These are phyloP conservation scores for Drosophila truncata DNA, from an alignment of 1,140 invertebrate genomes.

Conservation along the genomic window DNA sequence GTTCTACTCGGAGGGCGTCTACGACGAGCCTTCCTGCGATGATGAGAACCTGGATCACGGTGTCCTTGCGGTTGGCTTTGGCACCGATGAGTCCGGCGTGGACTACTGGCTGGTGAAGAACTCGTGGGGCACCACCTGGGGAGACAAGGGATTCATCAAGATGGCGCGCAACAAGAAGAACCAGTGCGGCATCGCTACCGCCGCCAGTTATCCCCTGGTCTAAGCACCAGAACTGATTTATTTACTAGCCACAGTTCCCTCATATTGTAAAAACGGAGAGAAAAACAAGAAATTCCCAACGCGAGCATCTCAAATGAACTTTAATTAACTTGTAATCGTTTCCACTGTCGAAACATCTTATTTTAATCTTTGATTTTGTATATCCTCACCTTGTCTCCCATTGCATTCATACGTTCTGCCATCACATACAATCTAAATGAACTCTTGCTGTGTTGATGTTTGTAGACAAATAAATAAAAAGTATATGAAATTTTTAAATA, in stretches of 20 bases:
- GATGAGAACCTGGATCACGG: constrained; percentile 93
- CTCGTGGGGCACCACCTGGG: constrained; percentile 94
- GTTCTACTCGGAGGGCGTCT: constrained; percentile 88
- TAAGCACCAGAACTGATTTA: constrained; percentile 83
- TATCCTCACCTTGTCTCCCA: constrained; percentile 5
- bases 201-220: constrained; percentile 93
- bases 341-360: constrained; percentile 13
- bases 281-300: constrained; percentile 46
- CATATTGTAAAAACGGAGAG: constrained; percentile 22
- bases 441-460: constrained; percentile 44
- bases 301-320: constrained; percentile 71
- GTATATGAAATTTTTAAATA: neutral
- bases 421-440: constrained; percentile 44
- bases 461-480: constrained; percentile 51
- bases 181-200: constrained; percentile 95
- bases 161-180: constrained; percentile 95
- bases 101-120: constrained; percentile 89
- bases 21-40: constrained; percentile 89
- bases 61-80: constrained; percentile 89
- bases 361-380: constrained; percentile 26
- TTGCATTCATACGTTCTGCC: constrained; percentile 19
- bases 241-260: constrained; percentile 28
- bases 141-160: constrained; percentile 94
- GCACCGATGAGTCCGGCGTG: constrained; percentile 88
- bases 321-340: constrained; percentile 35